Percentiles rank a stretch among this genome's conserved stretches.
Conservation (phyloP, 2,888 invertebrate species). For the Nymphalis polychloros region DNA sequence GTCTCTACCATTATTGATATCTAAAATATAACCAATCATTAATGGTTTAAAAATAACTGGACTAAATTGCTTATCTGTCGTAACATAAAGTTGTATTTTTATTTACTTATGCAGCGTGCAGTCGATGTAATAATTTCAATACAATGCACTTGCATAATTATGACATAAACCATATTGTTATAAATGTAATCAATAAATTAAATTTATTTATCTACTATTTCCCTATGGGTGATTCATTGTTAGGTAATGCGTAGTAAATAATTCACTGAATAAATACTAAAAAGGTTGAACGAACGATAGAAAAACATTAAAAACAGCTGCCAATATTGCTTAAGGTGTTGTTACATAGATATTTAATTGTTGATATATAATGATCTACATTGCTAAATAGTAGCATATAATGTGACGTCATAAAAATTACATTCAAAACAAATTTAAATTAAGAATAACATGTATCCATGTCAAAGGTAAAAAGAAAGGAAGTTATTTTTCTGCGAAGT, state of each 20-base stretch:
- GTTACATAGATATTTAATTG: no score
- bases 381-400: background rate
- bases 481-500: slow-evolving; percentile 10
- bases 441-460: background rate
- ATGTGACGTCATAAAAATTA: background rate
- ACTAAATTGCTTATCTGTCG: slow-evolving; percentile 1
- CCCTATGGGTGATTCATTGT: background rate
- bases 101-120: background rate
- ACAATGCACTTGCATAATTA: no score
- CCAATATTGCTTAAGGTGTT: background rate
- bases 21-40: slow-evolving; percentile 2
- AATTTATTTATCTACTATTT: background rate
- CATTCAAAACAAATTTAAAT: slow-evolving; percentile 1
- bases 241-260: slow-evolving; percentile 1
- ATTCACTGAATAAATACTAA: background rate
- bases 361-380: no score
- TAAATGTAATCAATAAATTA: background rate
- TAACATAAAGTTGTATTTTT: background rate
- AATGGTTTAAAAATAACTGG: slow-evolving; percentile 8
- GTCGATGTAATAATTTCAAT: background rate
- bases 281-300: background rate
- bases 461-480: slow-evolving; percentile 11
- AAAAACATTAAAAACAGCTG: background rate
- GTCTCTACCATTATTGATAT: slow-evolving; percentile 1
- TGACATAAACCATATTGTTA: no score